Conservation (phyloP, 2,888 invertebrate genomes). For the Leptinotarsa rubiginosa region DNA sequence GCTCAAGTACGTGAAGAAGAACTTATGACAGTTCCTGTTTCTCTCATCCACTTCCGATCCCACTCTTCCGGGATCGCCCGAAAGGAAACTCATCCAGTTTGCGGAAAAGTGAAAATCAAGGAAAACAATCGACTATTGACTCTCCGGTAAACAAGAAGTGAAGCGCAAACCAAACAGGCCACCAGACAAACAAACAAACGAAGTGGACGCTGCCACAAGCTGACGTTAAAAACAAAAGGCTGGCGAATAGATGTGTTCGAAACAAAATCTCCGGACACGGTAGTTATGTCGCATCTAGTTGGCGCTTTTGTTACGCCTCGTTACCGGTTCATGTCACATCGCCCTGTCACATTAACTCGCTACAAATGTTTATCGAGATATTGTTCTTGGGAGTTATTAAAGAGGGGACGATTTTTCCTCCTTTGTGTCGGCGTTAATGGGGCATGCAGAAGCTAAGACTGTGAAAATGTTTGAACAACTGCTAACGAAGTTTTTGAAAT, state of each 20-base stretch:
- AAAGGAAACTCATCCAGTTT: slow-evolving; percentile 2
- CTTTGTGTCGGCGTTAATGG: neutral
- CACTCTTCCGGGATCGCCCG: neutral
- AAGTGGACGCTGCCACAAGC: slow-evolving; percentile 41
- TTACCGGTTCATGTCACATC: slow-evolving; percentile 54
- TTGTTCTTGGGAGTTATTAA: slow-evolving; percentile 19
- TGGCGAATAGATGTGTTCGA: slow-evolving; percentile 48
- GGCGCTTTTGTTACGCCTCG: slow-evolving; percentile 55
- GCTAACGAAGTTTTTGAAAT: slow-evolving; percentile 4
- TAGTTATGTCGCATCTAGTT: slow-evolving; percentile 49
- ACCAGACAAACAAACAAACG: slow-evolving; percentile 47
- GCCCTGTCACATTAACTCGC: slow-evolving; percentile 52
- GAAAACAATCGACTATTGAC: slow-evolving; percentile 45
- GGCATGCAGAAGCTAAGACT: slow-evolving; percentile 11
- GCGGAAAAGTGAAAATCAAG: slow-evolving; percentile 28
- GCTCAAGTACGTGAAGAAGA: too few relatives aligned
- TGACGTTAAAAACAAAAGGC: slow-evolving; percentile 48
- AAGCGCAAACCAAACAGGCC: slow-evolving; percentile 52
- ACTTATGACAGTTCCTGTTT: too few relatives aligned
- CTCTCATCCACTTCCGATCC: neutral
- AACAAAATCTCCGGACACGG: slow-evolving; percentile 53
- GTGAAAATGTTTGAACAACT: slow-evolving; percentile 15
- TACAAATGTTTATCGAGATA: slow-evolving; percentile 28
- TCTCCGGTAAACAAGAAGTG: slow-evolving; percentile 49
- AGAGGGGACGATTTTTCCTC: slow-evolving; percentile 17